A percentile compares a stretch with the other conserved stretches of the same genome.
phyloP scores from a whole-genome alignment of 1,140 invertebrate genomes.

The Ylistrum balloti region DNA sequence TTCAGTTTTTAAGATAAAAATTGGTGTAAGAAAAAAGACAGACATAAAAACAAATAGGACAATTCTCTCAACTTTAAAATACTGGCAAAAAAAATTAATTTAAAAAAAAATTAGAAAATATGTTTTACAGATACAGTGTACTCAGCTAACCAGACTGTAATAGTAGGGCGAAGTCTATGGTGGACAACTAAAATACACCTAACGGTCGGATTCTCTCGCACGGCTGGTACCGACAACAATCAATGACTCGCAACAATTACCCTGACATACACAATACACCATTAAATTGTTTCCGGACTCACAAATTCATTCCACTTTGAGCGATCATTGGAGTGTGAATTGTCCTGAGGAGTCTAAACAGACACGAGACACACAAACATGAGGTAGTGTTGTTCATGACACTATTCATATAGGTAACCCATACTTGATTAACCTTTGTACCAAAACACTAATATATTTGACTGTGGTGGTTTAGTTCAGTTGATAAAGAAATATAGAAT shows the following conservation, averaged over 20 bases:
- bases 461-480: too few relatives aligned
- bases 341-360: background rate
- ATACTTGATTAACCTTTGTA: too few relatives aligned
- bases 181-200: background rate
- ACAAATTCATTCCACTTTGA: slow-evolving; percentile 6
- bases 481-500: too few relatives aligned
- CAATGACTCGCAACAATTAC: slow-evolving; percentile 38
- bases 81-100: too few relatives aligned
- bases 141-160: background rate
- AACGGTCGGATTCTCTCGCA: background rate
- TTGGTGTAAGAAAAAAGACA: too few relatives aligned
- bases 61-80: background rate
- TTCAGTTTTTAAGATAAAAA: too few relatives aligned
- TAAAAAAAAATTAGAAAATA: background rate
- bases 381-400: too few relatives aligned
- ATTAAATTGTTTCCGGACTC: slow-evolving; percentile 17
- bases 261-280: background rate
- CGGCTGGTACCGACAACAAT: background rate
- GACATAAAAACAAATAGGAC: background rate
- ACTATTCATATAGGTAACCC: too few relatives aligned
- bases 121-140: background rate
- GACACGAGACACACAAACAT: too few relatives aligned
- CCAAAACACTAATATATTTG: too few relatives aligned
- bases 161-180: background rate
- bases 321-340: background rate